Evolutionary conservation across 2,888 invertebrate species (phyloP).

Genomic region (Alentia gelatinosa): DNA sequence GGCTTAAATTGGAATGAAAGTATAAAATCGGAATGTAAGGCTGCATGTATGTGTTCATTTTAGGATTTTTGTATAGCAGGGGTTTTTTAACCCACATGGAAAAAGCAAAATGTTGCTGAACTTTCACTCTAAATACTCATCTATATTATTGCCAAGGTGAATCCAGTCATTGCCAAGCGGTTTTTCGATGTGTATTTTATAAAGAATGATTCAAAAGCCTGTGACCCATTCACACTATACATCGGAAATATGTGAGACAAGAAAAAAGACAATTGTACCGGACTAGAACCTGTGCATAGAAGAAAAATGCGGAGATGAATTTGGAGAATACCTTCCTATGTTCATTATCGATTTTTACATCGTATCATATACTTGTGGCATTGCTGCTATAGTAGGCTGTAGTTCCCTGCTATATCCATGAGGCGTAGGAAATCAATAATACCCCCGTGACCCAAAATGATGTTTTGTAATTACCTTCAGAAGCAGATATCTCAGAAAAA

Average conservation of each 20-base stretch:
- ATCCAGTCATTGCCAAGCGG: neutral
- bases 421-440: neutral
- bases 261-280: neutral
- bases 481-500: too few relatives aligned
- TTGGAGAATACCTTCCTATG: neutral
- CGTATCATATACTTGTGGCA: neutral
- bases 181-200: neutral
- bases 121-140: constrained; percentile 6
- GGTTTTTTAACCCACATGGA: constrained; percentile 51
- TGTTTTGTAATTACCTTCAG: too few relatives aligned
- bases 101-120: constrained; percentile 49
- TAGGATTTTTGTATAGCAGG: constrained; percentile 9
- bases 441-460: neutral
- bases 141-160: neutral
- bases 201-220: too few relatives aligned
- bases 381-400: neutral
- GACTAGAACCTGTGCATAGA: neutral
- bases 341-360: neutral
- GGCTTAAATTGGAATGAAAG: neutral
- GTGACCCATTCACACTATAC: too few relatives aligned
- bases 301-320: neutral
- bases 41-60: neutral
- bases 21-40: neutral
- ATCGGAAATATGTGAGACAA: neutral
- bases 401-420: neutral